Conservation (phyloP, 2,888 invertebrate species). For the Plusia festucae region DNA sequence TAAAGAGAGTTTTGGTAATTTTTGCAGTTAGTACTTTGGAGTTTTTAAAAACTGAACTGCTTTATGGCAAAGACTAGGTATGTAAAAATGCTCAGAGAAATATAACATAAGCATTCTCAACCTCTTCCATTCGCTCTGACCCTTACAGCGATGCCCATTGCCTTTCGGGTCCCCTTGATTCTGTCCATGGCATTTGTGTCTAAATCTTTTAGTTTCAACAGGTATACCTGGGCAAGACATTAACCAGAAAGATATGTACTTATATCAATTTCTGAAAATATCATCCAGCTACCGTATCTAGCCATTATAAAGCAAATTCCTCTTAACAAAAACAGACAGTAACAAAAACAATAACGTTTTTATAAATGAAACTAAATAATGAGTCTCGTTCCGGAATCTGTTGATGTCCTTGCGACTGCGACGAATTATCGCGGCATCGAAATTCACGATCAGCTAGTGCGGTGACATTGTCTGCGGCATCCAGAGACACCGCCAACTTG, state of each 20-base stretch:
- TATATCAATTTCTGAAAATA: background rate
- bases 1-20: conserved; percentile 63
- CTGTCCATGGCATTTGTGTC: no score
- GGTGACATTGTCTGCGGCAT: conserved; percentile 39
- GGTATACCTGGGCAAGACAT: no score
- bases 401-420: conserved; percentile 41
- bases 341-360: background rate
- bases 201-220: no score
- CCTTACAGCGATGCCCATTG: no score
- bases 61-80: no score
- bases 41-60: background rate
- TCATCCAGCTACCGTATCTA: background rate
- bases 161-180: no score
- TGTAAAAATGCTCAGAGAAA: no score
- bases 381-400: conserved; percentile 12
- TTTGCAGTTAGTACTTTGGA: conserved; percentile 8
- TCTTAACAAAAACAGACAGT: background rate
- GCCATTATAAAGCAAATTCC: background rate
- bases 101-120: no score
- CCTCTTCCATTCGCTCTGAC: no score
- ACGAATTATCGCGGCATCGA: conserved; percentile 52
- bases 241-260: no score
- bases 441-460: conserved; percentile 41
- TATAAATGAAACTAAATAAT: background rate
- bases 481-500: conserved; percentile 59